Conservation (phyloP, 2,888 invertebrate genomes). For the Tanaodytes sp. region DNA sequence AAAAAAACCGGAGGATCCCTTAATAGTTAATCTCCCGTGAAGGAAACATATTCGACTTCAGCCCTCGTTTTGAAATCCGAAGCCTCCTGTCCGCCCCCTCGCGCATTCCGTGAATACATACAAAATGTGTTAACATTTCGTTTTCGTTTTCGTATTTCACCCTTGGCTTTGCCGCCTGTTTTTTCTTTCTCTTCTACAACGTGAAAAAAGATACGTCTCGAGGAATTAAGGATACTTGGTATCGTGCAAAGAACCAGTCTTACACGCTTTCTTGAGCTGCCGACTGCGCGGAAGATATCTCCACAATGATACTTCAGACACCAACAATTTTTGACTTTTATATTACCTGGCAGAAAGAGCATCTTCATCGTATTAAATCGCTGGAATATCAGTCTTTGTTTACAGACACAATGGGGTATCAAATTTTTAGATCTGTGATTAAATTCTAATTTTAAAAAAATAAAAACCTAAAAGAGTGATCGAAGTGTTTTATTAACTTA, state of each 20-base stretch:
- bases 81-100: conserved; percentile 52
- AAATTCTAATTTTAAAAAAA: no score
- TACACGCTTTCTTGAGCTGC: conserved; percentile 44
- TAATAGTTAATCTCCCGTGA: conserved; percentile 66
- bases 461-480: no score
- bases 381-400: neutral
- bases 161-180: conserved; percentile 44
- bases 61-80: conserved; percentile 57
- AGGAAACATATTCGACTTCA: conserved; percentile 62
- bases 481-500: no score
- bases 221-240: conserved; percentile 46
- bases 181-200: conserved; percentile 21
- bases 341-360: conserved; percentile 1
- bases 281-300: conserved; percentile 40
- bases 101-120: conserved; percentile 56
- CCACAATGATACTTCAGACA: conserved; percentile 31
- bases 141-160: conserved; percentile 46
- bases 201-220: conserved; percentile 49
- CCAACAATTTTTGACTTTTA: neutral
- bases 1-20: conserved; percentile 50
- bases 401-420: neutral
- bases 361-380: conserved; percentile 2
- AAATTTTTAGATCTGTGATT: no score
- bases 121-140: conserved; percentile 54
- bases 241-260: conserved; percentile 40